These are phyloP conservation scores for Alethe castanea DNA, from an alignment of 2,113 vertebrate genomes.

Conservation along the genomic window DNA sequence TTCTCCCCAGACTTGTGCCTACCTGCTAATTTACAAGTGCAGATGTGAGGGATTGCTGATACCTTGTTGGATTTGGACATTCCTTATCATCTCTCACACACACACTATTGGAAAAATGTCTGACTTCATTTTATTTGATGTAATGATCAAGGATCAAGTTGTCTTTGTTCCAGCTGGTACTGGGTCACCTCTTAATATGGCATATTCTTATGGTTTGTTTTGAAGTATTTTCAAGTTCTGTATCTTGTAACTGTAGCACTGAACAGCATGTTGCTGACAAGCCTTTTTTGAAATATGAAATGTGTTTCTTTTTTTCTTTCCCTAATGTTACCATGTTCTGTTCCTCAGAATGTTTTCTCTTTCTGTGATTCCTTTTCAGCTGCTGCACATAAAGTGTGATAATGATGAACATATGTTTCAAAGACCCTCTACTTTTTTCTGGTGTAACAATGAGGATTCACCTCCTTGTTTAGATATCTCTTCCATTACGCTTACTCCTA, in stretches of 20 bases:
- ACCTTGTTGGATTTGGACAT: neutral
- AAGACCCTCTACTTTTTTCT: slow-evolving; percentile 86
- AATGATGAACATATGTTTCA: slow-evolving; percentile 82
- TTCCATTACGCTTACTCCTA: slow-evolving; percentile 87
- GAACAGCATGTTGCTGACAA: neutral
- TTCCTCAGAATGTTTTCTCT: slow-evolving; percentile 66
- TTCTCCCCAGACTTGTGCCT: neutral
- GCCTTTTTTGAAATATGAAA: neutral
- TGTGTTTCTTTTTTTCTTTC: neutral
- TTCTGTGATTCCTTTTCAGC: slow-evolving; percentile 81
- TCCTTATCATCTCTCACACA: neutral
- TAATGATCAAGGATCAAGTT: neutral
- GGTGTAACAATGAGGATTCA: slow-evolving; percentile 82
- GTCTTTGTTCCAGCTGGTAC: neutral
- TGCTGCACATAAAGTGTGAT: slow-evolving; percentile 81
- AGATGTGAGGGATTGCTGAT: neutral
- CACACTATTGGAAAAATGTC: neutral
- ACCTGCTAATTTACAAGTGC: neutral
- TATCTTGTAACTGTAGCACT: neutral
- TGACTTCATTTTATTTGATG: neutral
- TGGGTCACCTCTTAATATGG: neutral
- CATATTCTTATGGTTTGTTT: neutral
- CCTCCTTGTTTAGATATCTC: slow-evolving; percentile 89
- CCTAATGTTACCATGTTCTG: neutral
- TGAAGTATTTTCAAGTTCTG: neutral